phyloP scores from a whole-genome alignment of 1,140 invertebrate genomes.

The Lysiphlebus fabarum region DNA sequence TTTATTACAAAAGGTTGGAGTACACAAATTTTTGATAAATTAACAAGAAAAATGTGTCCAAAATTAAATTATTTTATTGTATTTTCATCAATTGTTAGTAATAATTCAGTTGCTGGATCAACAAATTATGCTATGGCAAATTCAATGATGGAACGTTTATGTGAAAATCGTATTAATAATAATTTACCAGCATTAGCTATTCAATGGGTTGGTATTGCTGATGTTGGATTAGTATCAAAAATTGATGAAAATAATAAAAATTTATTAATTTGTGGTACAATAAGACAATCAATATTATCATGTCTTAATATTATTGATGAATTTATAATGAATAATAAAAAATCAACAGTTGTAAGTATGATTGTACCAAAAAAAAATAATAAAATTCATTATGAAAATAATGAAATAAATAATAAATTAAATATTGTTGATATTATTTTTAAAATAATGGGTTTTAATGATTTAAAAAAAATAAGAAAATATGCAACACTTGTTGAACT shows the following conservation, averaged over 20 bases:
- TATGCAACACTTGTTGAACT: too few species aligned
- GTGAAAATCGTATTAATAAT: slow-evolving; percentile 52
- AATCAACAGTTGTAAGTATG: too few species aligned
- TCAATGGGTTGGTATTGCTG: slow-evolving; percentile 61
- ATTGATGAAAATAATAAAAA: slow-evolving; percentile 66
- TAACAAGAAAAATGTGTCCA: slow-evolving; percentile 56
- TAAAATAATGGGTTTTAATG: too few species aligned
- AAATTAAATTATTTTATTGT: slow-evolving; percentile 59
- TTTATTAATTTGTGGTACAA: slow-evolving; percentile 43
- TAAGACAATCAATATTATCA: too few species aligned
- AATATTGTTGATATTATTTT: too few species aligned
- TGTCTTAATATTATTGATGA: too few species aligned
- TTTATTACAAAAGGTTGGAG: slow-evolving; percentile 55
- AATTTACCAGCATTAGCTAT: slow-evolving; percentile 59
- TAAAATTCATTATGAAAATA: too few species aligned
- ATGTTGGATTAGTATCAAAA: slow-evolving; percentile 61
- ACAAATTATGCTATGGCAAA: slow-evolving; percentile 72
- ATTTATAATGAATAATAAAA: too few species aligned
- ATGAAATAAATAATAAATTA: too few species aligned
- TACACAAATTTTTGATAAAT: slow-evolving; percentile 54
- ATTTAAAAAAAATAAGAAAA: too few species aligned
- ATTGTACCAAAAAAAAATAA: too few species aligned
- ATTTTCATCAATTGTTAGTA: slow-evolving; percentile 75
- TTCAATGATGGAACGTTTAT: slow-evolving; percentile 61
- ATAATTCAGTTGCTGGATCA: slow-evolving; percentile 74